A percentile compares a stretch with the other conserved stretches of the same genome.
Conservation (phyloP, 2,888 invertebrate genomes). For the Galeopsomyia nigrocyanea region DNA sequence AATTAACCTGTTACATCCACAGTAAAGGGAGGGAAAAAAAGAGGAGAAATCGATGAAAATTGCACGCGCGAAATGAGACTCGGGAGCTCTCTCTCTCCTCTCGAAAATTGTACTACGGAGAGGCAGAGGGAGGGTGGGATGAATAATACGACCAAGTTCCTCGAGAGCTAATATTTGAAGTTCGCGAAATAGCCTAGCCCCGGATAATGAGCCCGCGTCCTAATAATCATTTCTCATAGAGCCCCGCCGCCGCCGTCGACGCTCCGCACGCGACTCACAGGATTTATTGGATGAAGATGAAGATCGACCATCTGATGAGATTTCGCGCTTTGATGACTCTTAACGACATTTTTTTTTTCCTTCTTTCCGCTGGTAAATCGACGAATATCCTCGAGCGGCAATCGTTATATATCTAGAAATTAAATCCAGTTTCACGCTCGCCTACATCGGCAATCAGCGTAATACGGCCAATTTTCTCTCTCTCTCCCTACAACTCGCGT, state of each 20-base stretch:
- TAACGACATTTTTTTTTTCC: no score
- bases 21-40: not conserved
- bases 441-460: no score
- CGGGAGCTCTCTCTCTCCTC: not conserved
- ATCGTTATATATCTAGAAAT: no score
- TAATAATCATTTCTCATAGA: slow-evolving; percentile 56
- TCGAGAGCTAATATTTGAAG: slow-evolving; percentile 60
- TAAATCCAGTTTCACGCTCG: no score
- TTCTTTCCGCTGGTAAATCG: no score
- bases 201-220: slow-evolving; percentile 55
- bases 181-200: slow-evolving; percentile 56
- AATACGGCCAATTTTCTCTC: no score
- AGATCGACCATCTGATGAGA: no score
- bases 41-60: not conserved
- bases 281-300: no score
- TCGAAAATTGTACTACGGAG: slow-evolving; percentile 14
- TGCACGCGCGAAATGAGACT: slow-evolving; percentile 24
- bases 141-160: slow-evolving; percentile 39
- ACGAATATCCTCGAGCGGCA: no score
- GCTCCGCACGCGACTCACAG: not conserved
- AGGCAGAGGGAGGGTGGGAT: not conserved
- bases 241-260: not conserved
- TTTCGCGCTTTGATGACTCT: no score
- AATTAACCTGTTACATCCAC: no score
- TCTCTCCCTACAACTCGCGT: no score